These are phyloP conservation scores for Schizopygopsis malacanthus DNA, from an alignment of 2,797 vertebrate genomes.

Conservation along the genomic window DNA sequence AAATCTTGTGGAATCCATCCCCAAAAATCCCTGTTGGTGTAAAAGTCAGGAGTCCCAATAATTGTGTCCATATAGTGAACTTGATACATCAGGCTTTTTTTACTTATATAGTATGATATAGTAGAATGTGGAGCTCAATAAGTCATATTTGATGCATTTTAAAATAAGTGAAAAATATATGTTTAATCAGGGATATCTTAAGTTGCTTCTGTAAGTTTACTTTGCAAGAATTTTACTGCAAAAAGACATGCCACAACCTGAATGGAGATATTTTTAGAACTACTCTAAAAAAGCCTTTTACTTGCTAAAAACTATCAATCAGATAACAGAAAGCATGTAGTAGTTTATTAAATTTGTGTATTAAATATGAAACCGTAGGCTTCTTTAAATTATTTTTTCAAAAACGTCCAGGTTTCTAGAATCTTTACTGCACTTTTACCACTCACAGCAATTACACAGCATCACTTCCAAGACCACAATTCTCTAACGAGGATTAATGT, in stretches of 20 bases:
- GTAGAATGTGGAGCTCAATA: background rate
- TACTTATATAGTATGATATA: background rate
- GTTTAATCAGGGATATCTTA: background rate
- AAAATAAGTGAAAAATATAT: background rate
- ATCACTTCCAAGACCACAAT: conserved; percentile 62
- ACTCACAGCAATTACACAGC: conserved; percentile 16
- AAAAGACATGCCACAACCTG: too few species aligned
- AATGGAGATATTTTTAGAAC: background rate
- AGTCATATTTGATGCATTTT: background rate
- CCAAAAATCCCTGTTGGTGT: background rate
- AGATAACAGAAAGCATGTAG: background rate
- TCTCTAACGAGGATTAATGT: conserved; percentile 75
- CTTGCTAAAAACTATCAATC: background rate
- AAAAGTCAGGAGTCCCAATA: background rate
- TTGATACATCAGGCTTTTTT: background rate
- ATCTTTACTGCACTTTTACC: background rate
- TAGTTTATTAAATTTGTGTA: background rate
- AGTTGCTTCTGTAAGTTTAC: background rate
- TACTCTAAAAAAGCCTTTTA: background rate
- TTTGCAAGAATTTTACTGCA: background rate
- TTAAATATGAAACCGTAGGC: background rate
- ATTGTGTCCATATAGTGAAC: background rate
- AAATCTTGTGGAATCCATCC: background rate
- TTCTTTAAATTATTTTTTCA: too few species aligned
- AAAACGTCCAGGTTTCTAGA: background rate